Evolutionary conservation across 1,140 invertebrate species (phyloP).

Genomic region (Halyomorpha halys): DNA sequence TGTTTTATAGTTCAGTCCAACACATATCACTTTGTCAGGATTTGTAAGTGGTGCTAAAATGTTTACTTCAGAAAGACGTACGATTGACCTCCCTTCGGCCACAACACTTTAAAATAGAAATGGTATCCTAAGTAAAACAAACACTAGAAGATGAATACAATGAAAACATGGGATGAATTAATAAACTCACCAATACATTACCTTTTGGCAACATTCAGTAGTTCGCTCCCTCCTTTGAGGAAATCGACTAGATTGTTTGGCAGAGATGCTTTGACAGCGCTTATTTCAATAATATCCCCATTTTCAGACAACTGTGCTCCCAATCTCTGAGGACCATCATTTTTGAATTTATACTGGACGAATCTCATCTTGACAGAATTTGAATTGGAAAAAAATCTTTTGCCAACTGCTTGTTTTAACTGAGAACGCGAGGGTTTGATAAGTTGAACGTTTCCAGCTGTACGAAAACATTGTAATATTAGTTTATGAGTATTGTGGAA

Average conservation of each 20-base stretch:
- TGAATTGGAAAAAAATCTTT: constrained; percentile 12
- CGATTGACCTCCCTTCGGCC: constrained; percentile 43
- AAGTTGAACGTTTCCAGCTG: too few species aligned
- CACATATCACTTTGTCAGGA: constrained; percentile 66
- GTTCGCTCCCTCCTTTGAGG: constrained; percentile 38
- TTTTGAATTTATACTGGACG: constrained; percentile 24
- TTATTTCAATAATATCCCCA: constrained; percentile 47
- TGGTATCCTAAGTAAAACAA: constrained; percentile 32
- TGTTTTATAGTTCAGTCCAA: constrained; percentile 68
- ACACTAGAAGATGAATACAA: not conserved
- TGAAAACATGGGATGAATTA: not conserved
- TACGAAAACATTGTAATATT: too few species aligned
- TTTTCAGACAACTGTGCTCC: constrained; percentile 19
- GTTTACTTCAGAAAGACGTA: constrained; percentile 42
- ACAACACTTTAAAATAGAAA: constrained; percentile 39
- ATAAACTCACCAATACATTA: constrained; percentile 21
- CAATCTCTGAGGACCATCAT: constrained; percentile 6
- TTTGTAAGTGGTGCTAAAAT: constrained; percentile 54
- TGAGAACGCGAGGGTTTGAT: too few species aligned
- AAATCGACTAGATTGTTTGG: constrained; percentile 48
- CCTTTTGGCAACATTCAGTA: constrained; percentile 44
- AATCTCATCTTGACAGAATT: constrained; percentile 20
- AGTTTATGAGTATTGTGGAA: too few species aligned
- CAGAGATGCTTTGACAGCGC: constrained; percentile 44
- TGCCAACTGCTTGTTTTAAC: too few species aligned